A percentile compares a stretch with the other conserved stretches of the same genome.
Conservation (phyloP, 35 echinoderm and acorn worm genomes). For the Strongylocentrotus purpuratus region DNA sequence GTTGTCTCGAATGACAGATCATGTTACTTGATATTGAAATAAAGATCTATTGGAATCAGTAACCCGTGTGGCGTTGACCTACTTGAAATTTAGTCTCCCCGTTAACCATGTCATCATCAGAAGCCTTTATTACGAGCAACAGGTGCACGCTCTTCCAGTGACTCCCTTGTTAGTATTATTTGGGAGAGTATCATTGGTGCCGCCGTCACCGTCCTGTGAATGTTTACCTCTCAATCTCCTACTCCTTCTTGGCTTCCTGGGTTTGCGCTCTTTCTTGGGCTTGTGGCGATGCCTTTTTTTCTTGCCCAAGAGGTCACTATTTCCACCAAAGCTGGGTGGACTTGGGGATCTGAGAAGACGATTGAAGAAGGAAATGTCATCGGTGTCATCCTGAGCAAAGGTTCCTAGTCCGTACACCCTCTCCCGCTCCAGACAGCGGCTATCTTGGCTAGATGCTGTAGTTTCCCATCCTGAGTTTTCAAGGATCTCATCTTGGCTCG, state of each 20-base stretch:
- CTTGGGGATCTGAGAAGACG: conserved; percentile 11
- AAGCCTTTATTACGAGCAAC: neutral
- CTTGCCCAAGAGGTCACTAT: neutral
- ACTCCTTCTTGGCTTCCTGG: conserved; percentile 36
- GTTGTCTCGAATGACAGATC: no score
- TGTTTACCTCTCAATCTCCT: neutral
- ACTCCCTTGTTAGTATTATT: neutral
- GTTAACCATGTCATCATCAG: neutral
- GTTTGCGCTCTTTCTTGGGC: conserved; percentile 12
- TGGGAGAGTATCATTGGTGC: neutral
- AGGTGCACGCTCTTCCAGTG: neutral
- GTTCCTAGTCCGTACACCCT: neutral
- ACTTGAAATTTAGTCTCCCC: neutral
- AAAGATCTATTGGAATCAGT: neutral
- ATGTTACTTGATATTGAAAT: no score
- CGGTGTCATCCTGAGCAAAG: neutral
- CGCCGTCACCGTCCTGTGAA: neutral
- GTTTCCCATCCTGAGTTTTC: neutral
- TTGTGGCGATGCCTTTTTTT: neutral
- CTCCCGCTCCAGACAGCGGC: neutral
- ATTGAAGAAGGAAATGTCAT: neutral
- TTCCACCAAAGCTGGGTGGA: neutral
- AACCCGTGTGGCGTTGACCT: neutral
- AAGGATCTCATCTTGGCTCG: neutral
- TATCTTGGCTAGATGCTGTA: neutral